phyloP scores from a whole-genome alignment of 2,797 vertebrate genomes.

The Cygnus olor region DNA sequence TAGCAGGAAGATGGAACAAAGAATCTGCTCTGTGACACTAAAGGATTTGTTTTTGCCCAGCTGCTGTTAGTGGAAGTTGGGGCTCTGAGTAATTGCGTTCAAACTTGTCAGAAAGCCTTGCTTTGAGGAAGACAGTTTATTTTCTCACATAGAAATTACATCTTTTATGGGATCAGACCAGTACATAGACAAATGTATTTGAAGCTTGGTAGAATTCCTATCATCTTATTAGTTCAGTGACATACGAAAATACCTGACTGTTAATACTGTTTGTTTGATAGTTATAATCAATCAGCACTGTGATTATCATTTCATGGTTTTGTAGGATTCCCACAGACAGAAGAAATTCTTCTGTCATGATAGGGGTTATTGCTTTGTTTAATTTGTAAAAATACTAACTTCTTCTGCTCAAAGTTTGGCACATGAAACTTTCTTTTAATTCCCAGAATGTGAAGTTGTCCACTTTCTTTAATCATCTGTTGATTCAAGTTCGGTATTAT shows the following conservation, averaged over 20 bases:
- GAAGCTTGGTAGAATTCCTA: neutral
- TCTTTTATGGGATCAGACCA: neutral
- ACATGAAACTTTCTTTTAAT: neutral
- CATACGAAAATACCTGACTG: neutral
- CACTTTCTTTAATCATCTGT: neutral
- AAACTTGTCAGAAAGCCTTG: neutral
- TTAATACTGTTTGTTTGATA: neutral
- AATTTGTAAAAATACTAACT: neutral
- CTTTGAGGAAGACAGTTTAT: neutral
- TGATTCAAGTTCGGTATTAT: neutral
- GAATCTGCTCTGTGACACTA: neutral
- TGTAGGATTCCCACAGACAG: neutral
- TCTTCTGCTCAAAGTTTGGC: neutral
- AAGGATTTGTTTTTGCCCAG: constrained; percentile 38
- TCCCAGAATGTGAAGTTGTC: neutral
- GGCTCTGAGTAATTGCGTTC: constrained; percentile 4
- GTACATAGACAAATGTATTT: neutral
- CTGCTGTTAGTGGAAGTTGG: neutral
- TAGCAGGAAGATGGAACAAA: constrained; percentile 16
- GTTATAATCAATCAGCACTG: neutral
- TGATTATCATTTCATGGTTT: neutral
- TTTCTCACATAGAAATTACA: constrained; percentile 2
- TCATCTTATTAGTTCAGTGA: neutral
- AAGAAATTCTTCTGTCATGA: neutral
- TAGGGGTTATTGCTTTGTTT: neutral